Base-by-base conservation (phyloP, 2,797 vertebrate species). In the Paratrypauchen microcephalus region DNA sequence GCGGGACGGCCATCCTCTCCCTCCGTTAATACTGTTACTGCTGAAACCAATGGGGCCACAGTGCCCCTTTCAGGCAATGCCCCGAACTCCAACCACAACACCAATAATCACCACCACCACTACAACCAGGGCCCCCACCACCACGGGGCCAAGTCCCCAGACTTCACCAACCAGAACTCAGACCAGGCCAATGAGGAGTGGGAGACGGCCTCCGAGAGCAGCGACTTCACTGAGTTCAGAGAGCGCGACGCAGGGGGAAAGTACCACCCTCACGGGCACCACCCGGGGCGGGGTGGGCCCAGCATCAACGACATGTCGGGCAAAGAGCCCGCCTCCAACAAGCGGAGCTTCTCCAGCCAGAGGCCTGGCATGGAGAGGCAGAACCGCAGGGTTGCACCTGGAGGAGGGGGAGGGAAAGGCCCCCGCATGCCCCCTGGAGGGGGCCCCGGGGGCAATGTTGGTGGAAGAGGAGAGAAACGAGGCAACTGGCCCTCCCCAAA, bases 181-280 rank as follows among this genome's bases (percentile, higher is more conserved):
- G 96, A 97, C 86, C 96, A 98, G 90, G 96, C 96, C 68, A 98
- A 98, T 0, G 96, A 98, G 86, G 96, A 97, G 73, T 97, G 96
- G 96, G 96, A 98, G 86, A 98, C 96, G 0, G 96, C 96, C 0
- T 97, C 96, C 0, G 96, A 98, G 89, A 98, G 96, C 91, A 97
- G 96, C 6, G 96, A 98, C 92, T 97, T 98, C 88, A 94, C 95
- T 0, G 96, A 97, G 87, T 95, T 95, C 82, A 87, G 95, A 66
- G 96, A 96, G 71, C 78, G 92, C 66, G 93, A 94, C 75, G 80
- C 91, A 76, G 68, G 87, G 1, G 92, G 94, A 83, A 52, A 92
- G 0, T 95, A 81, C 72, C 92, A 93, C 82, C 93, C 93, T 81
- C 92, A 92, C 71, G 90, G 89, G 65, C 90, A 93, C 79, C 91